A percentile compares a stretch with the other conserved stretches of the same genome.
Conservation (phyloP, 2,113 vertebrate genomes). For the Sakesphorus luctuosus region DNA sequence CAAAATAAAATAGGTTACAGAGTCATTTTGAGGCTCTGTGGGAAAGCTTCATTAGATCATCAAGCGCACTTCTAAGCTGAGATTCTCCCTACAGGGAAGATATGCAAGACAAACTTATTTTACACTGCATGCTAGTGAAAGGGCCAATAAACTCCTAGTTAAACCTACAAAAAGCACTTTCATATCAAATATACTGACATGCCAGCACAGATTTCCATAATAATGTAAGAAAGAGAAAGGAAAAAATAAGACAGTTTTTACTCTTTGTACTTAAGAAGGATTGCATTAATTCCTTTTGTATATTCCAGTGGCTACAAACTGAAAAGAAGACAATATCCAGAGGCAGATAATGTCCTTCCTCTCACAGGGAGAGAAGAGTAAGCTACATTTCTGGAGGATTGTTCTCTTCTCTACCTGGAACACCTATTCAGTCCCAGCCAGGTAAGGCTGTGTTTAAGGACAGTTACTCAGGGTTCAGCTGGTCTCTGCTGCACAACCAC, state of each 20-base stretch:
- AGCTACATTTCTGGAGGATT: not conserved
- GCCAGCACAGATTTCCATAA: not conserved
- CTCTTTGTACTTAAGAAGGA: not conserved
- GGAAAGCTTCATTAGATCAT: slow-evolving; percentile 17
- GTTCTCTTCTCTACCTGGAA: not conserved
- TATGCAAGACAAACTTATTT: not conserved
- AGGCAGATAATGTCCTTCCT: not conserved
- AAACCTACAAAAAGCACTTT: not conserved
- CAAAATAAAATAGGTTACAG: not conserved
- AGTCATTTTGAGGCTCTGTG: not conserved
- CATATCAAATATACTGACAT: not conserved
- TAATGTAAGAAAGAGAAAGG: not conserved
- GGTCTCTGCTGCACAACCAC: not conserved
- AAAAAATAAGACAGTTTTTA: not conserved
- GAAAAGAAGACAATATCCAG: not conserved
- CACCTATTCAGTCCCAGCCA: not conserved
- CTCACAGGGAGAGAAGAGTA: not conserved
- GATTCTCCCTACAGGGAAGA: not conserved
- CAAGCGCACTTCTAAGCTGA: not conserved
- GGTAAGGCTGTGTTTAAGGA: not conserved
- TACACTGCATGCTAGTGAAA: not conserved
- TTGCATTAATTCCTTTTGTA: not conserved
- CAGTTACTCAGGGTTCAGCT: not conserved
- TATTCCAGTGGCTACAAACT: not conserved
- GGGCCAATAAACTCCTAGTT: not conserved